Percentiles rank a stretch among this genome's conserved stretches.
phyloP scores from a whole-genome alignment of 2,888 invertebrate species.

The Brachyopa scutellaris region DNA sequence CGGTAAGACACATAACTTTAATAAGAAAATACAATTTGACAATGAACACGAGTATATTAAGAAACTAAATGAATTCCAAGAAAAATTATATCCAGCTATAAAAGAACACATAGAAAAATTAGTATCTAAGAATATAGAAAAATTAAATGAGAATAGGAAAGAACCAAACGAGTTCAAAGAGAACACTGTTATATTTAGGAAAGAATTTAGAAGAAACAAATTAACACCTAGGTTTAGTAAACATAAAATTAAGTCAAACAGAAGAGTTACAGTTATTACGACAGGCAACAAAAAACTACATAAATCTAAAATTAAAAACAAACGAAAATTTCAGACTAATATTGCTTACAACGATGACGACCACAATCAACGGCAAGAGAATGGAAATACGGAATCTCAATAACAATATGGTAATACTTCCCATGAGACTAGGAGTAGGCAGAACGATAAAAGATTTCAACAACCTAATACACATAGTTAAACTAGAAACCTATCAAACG shows the following conservation, averaged over 20 bases:
- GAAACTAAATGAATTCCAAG: too few species aligned
- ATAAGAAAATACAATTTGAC: too few species aligned
- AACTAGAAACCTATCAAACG: not conserved
- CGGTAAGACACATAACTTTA: too few species aligned
- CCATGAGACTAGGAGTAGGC: not conserved
- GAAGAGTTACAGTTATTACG: not conserved
- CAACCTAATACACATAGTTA: constrained; percentile 5
- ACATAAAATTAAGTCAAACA: not conserved
- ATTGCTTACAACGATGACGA: not conserved
- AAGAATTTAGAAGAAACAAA: not conserved
- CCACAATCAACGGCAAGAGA: not conserved
- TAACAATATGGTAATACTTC: not conserved
- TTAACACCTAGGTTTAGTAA: not conserved
- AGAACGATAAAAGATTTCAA: not conserved
- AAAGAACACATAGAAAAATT: too few species aligned
- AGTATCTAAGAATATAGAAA: too few species aligned
- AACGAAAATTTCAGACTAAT: too few species aligned
- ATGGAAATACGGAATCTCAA: not conserved
- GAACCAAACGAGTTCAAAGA: too few species aligned
- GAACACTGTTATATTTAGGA: constrained; percentile 17
- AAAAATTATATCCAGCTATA: too few species aligned
- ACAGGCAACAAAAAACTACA: not conserved
- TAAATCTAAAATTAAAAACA: constrained; percentile 2
- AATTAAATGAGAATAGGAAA: too few species aligned
- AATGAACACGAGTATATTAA: too few species aligned